Base-by-base conservation (phyloP, 2,113 vertebrate species). In the Hystrix cristata region DNA sequence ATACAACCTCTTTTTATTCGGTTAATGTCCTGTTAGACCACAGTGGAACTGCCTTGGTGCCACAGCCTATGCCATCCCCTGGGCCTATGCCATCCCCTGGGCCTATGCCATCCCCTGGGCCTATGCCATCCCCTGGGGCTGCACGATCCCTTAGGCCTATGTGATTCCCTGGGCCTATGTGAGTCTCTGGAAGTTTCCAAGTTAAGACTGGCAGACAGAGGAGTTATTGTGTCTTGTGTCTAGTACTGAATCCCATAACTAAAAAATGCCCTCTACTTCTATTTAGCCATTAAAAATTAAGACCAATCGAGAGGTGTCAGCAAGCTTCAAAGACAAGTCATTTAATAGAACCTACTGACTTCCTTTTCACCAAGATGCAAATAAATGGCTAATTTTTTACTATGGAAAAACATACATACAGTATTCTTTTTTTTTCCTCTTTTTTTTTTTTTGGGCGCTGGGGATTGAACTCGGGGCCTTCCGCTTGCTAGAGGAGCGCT, bases 1-100 rank as follows among this genome's bases (percentile, higher is more conserved):
- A 29, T 8, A 62, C 23, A 64, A 19, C 19, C 67, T 62, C 1
- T 11, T 78, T 59, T 43, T 4, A 0, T 71, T 59, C 21, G 25
- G 11, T 31, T 12, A 4, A 2, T 1, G 15, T 27, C 48, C 16
- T 23, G 1, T 27, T 2, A 65, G 62, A 72, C 15, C 13, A 4
- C 2, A 25, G 0, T 8, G 46, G 34, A 62, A 3, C 1, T 18
- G 31, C 5, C 8, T 11, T 0, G 0, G 48, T 34, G 71, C 10
- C 59, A 53, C 38, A 46, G 53, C 29, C 46, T 19, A 7, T 0
- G 9, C 3, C 51, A 38, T 38, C 38, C 38, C 38, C 38, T 38
- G 38, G 38, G 38, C 38, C 38, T 38, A 38, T 38, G 38, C 38
- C 38, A 38, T 38, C 38, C 38, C 38, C 38, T 38, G 38, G 38